A percentile compares a stretch with the other conserved stretches of the same genome.
phyloP scores from a whole-genome alignment of 2,797 vertebrate genomes.

The Bradypus variegatus region DNA sequence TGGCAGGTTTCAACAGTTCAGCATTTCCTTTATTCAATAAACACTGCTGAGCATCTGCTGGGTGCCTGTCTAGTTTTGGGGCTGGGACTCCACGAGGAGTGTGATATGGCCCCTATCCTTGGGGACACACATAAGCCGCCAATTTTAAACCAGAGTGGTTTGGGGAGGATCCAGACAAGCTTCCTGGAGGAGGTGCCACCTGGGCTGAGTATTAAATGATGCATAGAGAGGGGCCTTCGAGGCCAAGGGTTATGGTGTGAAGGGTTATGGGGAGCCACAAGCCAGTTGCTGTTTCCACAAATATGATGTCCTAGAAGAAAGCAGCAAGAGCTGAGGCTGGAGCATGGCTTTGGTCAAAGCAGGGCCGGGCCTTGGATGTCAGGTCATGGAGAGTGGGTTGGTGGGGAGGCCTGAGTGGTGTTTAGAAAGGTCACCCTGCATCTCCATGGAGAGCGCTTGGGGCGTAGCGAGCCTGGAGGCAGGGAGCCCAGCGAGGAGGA shows the following conservation, averaged over 20 bases:
- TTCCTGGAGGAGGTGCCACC: background rate
- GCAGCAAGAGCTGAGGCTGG: background rate
- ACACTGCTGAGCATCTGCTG: background rate
- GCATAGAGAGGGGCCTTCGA: background rate
- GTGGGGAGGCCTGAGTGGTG: background rate
- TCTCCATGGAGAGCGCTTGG: background rate
- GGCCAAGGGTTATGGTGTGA: background rate
- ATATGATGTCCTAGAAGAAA: background rate
- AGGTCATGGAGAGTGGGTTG: background rate
- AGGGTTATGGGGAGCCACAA: background rate
- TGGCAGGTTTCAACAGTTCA: background rate
- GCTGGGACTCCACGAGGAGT: background rate
- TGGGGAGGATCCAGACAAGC: background rate
- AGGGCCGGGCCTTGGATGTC: background rate
- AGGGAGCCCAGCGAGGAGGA: background rate
- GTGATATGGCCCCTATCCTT: background rate
- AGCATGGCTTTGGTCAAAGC: background rate
- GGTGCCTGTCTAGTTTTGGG: background rate
- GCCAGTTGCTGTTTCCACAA: background rate
- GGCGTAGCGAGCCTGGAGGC: background rate
- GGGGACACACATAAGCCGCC: background rate
- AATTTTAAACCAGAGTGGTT: background rate
- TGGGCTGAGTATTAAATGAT: background rate
- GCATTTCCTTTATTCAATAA: background rate
- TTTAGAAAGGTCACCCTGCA: background rate